A percentile compares a stretch with the other conserved stretches of the same genome.
phyloP scores from a whole-genome alignment of 2,113 vertebrate species.

The Grus americana region DNA sequence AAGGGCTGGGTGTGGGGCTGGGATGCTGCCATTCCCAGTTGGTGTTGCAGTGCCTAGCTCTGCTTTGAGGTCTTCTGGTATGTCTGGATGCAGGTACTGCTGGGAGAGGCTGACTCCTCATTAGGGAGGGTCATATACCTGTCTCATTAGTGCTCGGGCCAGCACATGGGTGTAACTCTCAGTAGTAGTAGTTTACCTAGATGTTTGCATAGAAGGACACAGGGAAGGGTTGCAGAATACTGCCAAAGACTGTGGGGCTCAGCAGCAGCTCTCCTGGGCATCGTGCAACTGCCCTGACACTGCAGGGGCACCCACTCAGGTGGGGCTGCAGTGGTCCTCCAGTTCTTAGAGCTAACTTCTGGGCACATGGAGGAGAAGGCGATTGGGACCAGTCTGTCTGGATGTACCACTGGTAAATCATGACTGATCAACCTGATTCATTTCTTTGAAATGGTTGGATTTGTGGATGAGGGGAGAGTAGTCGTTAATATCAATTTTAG shows the following conservation, averaged over 20 bases:
- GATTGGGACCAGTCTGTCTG: not conserved
- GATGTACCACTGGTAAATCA: not conserved
- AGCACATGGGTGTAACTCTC: not conserved
- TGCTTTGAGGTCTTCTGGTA: not conserved
- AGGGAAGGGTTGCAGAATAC: not conserved
- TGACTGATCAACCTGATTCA: not conserved
- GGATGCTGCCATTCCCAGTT: not conserved
- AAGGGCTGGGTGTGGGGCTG: accelerated
- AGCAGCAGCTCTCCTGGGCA: not conserved
- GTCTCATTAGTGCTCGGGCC: not conserved
- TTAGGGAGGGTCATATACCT: not conserved
- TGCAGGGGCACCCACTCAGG: not conserved
- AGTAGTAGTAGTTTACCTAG: not conserved
- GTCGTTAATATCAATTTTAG: not conserved
- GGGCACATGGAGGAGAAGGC: not conserved
- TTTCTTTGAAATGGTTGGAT: not conserved
- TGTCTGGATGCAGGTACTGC: not conserved
- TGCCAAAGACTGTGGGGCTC: not conserved
- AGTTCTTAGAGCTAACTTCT: not conserved
- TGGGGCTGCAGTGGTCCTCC: not conserved
- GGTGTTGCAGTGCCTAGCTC: not conserved
- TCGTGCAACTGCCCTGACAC: not conserved
- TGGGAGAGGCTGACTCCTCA: not conserved
- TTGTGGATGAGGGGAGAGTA: not conserved
- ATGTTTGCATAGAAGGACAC: not conserved